Evolutionary conservation across 1,140 invertebrate genomes (phyloP).

Genomic region (Cydia pomonella): DNA sequence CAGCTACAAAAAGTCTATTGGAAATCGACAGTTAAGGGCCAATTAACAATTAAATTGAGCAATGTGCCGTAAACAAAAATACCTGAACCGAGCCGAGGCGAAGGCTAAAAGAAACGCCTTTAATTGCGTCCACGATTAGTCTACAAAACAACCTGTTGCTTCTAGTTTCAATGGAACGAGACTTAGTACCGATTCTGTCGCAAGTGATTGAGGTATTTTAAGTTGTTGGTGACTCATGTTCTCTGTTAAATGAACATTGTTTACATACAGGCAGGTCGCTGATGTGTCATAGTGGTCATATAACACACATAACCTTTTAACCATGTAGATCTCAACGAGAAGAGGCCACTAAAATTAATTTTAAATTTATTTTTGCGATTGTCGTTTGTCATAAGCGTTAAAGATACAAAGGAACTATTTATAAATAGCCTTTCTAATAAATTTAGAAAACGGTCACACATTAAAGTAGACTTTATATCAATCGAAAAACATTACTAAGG

Average conservation of each 20-base stretch:
- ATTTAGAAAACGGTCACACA: too few species aligned
- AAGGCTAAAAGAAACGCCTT: conserved; percentile 57
- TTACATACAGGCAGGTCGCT: not conserved
- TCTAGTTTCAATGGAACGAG: conserved; percentile 35
- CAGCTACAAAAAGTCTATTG: not conserved
- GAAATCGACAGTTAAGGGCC: conserved; percentile 40
- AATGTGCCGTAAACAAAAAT: conserved; percentile 52
- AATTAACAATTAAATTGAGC: conserved; percentile 50
- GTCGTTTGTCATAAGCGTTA: too few species aligned
- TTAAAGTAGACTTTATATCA: too few species aligned
- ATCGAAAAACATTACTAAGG: too few species aligned
- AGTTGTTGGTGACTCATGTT: not conserved
- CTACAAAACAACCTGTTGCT: conserved; percentile 64
- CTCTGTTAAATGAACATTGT: not conserved
- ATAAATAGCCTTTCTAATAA: too few species aligned
- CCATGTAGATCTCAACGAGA: not conserved
- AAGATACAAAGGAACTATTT: too few species aligned
- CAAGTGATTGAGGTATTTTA: not conserved
- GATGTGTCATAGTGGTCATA: too few species aligned
- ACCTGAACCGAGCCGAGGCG: conserved; percentile 46
- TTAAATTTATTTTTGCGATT: too few species aligned
- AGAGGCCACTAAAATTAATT: not conserved
- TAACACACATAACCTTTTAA: not conserved
- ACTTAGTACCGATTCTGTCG: conserved; percentile 13
- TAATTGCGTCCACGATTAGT: conserved; percentile 63